Conservation (phyloP, 2,797 vertebrate genomes). For the Pseudochirops cupreus region DNA sequence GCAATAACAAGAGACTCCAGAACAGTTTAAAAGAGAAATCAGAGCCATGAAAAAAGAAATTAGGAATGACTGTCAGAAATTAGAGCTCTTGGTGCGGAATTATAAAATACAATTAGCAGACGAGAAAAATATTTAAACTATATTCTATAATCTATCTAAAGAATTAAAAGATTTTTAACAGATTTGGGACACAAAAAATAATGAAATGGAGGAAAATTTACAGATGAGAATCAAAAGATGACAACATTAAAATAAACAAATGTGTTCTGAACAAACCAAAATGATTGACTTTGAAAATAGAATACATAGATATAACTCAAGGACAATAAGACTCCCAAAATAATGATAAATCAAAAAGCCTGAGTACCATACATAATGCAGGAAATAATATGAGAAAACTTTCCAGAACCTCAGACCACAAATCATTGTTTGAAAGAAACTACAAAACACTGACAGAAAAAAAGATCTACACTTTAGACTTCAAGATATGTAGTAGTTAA, state of each 20-base stretch:
- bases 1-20: neutral
- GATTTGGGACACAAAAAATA: neutral
- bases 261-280: neutral
- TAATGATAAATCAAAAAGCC: neutral
- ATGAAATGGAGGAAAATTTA: neutral
- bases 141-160: neutral
- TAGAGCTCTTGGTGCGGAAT: neutral
- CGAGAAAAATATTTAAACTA: neutral
- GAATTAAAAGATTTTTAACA: neutral
- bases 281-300: neutral
- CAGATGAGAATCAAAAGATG: neutral
- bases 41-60: neutral
- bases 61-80: neutral
- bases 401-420: neutral
- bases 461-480: neutral
- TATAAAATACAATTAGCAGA: neutral
- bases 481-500: neutral
- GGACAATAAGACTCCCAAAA: neutral
- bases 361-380: neutral
- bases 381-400: neutral
- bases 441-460: neutral
- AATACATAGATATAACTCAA: neutral
- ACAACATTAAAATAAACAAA: neutral
- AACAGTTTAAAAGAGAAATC: neutral
- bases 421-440: neutral